Evolutionary conservation across 2,797 vertebrate genomes (phyloP).

Genomic region (Monodelphis domestica): DNA sequence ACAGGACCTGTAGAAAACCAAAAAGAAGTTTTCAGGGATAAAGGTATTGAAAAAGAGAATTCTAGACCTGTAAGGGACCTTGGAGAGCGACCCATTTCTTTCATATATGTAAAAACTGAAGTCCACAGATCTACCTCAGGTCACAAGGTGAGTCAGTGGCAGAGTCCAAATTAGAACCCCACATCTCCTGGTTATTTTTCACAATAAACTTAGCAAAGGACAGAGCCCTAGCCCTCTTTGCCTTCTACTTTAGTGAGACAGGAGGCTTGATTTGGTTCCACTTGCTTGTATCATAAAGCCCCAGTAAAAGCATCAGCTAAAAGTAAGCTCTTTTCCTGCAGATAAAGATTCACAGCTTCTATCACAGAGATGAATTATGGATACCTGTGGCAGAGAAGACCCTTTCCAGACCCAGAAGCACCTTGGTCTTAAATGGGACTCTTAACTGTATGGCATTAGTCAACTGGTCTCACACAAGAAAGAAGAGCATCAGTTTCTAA

Average conservation of each 20-base stretch:
- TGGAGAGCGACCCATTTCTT: neutral
- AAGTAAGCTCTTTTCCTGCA: slow-evolving; percentile 75
- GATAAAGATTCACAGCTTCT: slow-evolving; percentile 69
- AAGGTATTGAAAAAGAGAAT: neutral
- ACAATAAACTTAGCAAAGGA: neutral
- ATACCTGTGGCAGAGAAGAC: slow-evolving; percentile 60
- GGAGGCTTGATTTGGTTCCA: slow-evolving; percentile 61
- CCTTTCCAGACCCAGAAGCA: slow-evolving; percentile 56
- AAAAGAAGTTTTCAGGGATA: neutral
- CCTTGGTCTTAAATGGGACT: slow-evolving; percentile 6
- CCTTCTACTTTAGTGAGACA: slow-evolving; percentile 44
- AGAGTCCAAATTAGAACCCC: neutral
- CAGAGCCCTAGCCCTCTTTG: neutral
- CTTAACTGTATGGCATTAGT: neutral
- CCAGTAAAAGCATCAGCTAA: slow-evolving; percentile 59
- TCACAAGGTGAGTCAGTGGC: neutral
- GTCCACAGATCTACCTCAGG: neutral
- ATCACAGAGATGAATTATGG: slow-evolving; percentile 59
- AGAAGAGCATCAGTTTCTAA: neutral
- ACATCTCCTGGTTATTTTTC: slow-evolving; percentile 1
- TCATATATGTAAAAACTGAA: neutral
- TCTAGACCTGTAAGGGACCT: neutral
- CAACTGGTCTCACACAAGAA: neutral
- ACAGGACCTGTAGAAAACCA: neutral
- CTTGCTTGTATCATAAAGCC: slow-evolving; percentile 51